phyloP scores from a whole-genome alignment of 2,113 vertebrate genomes.

The Falco punctatus region DNA sequence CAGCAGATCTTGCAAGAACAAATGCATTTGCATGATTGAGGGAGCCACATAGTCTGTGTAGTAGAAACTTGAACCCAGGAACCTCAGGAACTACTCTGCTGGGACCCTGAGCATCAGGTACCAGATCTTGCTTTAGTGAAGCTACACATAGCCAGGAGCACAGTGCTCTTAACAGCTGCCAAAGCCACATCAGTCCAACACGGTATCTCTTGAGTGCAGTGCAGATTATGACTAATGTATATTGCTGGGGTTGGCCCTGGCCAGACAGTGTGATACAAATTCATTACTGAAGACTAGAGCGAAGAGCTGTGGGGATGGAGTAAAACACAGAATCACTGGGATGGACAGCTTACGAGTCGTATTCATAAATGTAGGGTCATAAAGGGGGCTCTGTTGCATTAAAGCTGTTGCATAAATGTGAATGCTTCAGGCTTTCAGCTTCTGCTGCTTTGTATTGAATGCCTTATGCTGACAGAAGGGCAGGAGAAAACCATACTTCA shows the following conservation, averaged over 20 bases:
- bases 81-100: neutral
- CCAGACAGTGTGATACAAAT: neutral
- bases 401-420: neutral
- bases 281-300: neutral
- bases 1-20: neutral
- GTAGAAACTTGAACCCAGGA: neutral
- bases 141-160: neutral
- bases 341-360: neutral
- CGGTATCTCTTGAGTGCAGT: neutral
- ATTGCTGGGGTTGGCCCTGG: neutral
- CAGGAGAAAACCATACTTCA: neutral
- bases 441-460: neutral
- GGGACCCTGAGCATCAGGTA: neutral
- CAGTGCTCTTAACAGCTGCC: neutral
- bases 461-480: neutral
- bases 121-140: neutral
- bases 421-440: neutral
- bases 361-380: neutral
- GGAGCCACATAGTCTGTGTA: neutral
- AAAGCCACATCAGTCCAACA: neutral
- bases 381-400: neutral
- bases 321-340: neutral
- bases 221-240: neutral
- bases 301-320: neutral
- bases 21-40: neutral